Base-by-base conservation (phyloP, 2,113 vertebrate genomes). In the Crotalus tigris region DNA sequence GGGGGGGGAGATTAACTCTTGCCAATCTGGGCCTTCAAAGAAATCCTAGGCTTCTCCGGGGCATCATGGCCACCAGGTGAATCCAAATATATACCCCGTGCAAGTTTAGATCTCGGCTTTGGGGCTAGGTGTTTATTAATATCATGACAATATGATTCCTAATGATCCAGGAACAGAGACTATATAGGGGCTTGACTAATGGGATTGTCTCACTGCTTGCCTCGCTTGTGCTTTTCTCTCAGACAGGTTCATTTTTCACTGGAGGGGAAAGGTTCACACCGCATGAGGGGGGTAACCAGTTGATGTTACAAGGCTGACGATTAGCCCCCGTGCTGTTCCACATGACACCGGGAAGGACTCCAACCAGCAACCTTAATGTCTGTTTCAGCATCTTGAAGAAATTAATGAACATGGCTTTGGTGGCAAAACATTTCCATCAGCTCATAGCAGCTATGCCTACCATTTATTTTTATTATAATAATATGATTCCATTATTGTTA, bases 401-500 rank as follows among this genome's bases (percentile, higher is more conserved):
- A 98, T 98, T 98, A 98, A 98, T 98, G 97, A 98, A 98, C 97
- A 97, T 97, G 95, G 98, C 97, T 98, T 98, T 97, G 96, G 97
- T 98, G 97, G 97, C 98, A 98, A 98, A 98, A 98, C 98, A 98
- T 98, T 98, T 98, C 98, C 98, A 98, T 98, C 97, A 98, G 97
- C 97, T 97, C 96, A 97, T 98, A 98, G 97, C 97, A 98, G 98
- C 97, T 98, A 97, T 98, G 98, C 97, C 97, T 97, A 97, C 96
- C 96, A 94, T 94, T 94, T 88, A 95, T 95, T 94, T 97, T 96
- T 95, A 94, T 92, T 46, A 46, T 8, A 21, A 54, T 88, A 69
- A 54, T 88, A 69, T 15, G 29, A n/a, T 33, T 33, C 29, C 15
- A 8, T 81, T 19, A 39, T 81, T 39, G 6, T 19, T 81, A 9